Conservation (phyloP, 1,140 invertebrate species). For the Nilaparvata lugens region DNA sequence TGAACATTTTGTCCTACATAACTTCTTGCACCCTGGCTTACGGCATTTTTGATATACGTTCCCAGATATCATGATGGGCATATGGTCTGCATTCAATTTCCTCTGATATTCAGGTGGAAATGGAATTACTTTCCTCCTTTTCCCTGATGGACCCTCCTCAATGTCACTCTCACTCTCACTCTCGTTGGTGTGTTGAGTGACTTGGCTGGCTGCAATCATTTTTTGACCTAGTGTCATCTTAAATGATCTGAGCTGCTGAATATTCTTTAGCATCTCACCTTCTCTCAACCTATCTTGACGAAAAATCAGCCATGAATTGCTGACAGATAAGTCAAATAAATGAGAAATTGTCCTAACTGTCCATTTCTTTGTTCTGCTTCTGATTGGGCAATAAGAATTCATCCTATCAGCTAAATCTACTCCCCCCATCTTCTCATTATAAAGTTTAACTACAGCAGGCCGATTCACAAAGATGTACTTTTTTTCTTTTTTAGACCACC, state of each 20-base stretch:
- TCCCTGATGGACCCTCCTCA: too few relatives aligned
- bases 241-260: slow-evolving; percentile 1
- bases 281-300: background rate
- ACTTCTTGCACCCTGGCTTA: too few relatives aligned
- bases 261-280: slow-evolving; percentile 3
- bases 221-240: background rate
- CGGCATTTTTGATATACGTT: too few relatives aligned
- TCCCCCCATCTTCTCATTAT: background rate
- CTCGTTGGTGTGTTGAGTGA: background rate
- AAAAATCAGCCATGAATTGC: slow-evolving; percentile 16
- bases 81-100: too few relatives aligned
- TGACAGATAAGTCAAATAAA: slow-evolving; percentile 16
- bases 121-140: too few relatives aligned
- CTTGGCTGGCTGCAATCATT: background rate
- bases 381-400: slow-evolving; percentile 19
- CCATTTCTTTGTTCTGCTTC: slow-evolving; percentile 17
- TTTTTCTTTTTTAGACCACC: background rate
- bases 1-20: too few relatives aligned
- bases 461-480: background rate
- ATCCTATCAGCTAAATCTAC: slow-evolving; percentile 19
- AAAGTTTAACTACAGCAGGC: background rate
- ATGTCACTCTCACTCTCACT: too few relatives aligned
- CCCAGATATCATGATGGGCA: too few relatives aligned
- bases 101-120: too few relatives aligned
- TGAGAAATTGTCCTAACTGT: slow-evolving; percentile 18